Conservation (phyloP, 2,888 invertebrate species). For the Synanthedon andrenaeformis region DNA sequence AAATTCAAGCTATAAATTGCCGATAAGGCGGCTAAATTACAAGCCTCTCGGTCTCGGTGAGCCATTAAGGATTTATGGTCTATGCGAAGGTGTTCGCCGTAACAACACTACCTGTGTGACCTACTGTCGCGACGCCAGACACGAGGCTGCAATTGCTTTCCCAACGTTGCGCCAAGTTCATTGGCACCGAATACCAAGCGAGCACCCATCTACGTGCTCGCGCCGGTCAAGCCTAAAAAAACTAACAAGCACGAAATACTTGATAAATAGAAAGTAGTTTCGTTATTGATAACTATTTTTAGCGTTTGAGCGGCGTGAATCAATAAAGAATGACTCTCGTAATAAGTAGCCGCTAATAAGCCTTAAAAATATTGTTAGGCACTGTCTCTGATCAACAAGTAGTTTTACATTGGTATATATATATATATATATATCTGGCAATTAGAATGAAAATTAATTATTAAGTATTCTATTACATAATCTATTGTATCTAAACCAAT, state of each 20-base stretch:
- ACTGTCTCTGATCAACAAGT: no score
- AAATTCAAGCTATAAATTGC: slow-evolving; percentile 34
- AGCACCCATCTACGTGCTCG: slow-evolving; percentile 16
- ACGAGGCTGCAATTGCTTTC: slow-evolving; percentile 52
- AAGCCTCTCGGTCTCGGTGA: slow-evolving; percentile 19
- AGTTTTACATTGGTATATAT: no score
- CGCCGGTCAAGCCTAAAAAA: slow-evolving; percentile 39
- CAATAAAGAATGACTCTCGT: slow-evolving; percentile 3
- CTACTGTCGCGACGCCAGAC: slow-evolving; percentile 46
- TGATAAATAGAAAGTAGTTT: slow-evolving; percentile 57
- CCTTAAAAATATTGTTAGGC: neutral
- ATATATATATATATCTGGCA: no score
- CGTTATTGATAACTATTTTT: slow-evolving; percentile 43
- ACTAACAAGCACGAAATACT: slow-evolving; percentile 37
- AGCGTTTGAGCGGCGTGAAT: slow-evolving; percentile 17
- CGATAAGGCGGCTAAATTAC: slow-evolving; percentile 28
- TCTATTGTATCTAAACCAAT: no score
- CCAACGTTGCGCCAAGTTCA: slow-evolving; percentile 55
- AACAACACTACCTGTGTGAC: slow-evolving; percentile 44
- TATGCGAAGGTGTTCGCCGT: slow-evolving; percentile 29
- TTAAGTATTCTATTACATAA: no score
- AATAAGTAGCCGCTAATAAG: neutral
- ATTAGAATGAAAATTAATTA: no score
- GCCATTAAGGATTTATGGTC: slow-evolving; percentile 27
- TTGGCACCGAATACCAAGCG: slow-evolving; percentile 39